Evolutionary conservation across 2,113 vertebrate species (phyloP).

Genomic region (Notarius lentiginosus): DNA sequence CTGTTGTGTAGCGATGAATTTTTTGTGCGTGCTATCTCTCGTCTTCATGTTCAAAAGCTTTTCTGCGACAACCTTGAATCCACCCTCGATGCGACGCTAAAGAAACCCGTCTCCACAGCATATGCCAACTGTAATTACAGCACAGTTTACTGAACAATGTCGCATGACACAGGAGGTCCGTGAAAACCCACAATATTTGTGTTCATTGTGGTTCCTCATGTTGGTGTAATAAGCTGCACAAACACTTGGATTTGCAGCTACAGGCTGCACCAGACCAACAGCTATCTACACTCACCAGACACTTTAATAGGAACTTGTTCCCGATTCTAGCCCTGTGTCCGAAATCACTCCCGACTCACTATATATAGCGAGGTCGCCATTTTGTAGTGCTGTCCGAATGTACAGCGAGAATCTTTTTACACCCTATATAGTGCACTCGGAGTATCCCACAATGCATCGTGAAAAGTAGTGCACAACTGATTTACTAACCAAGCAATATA

Average conservation of each 20-base stretch:
- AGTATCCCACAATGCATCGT: too few relatives aligned
- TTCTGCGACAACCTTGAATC: background rate
- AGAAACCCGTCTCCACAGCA: background rate
- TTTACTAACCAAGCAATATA: too few relatives aligned
- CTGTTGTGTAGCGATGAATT: background rate
- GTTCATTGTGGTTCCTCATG: background rate
- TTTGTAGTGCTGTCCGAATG: too few relatives aligned
- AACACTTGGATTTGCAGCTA: background rate
- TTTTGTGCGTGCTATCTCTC: background rate
- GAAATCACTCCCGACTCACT: too few relatives aligned
- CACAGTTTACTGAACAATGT: background rate
- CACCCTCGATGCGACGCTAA: background rate
- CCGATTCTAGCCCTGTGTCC: too few relatives aligned
- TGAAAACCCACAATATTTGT: background rate
- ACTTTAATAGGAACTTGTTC: too few relatives aligned
- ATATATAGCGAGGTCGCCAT: too few relatives aligned
- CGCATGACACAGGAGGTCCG: background rate
- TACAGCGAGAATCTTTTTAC: too few relatives aligned
- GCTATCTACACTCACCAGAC: too few relatives aligned
- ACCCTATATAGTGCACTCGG: too few relatives aligned
- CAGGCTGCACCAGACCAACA: slow-evolving; percentile 1
- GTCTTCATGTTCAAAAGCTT: background rate
- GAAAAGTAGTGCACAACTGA: too few relatives aligned
- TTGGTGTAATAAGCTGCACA: background rate
- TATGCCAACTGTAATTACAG: background rate